phyloP scores from a whole-genome alignment of 1,140 invertebrate species.

The Caenorhabditis remanei region DNA sequence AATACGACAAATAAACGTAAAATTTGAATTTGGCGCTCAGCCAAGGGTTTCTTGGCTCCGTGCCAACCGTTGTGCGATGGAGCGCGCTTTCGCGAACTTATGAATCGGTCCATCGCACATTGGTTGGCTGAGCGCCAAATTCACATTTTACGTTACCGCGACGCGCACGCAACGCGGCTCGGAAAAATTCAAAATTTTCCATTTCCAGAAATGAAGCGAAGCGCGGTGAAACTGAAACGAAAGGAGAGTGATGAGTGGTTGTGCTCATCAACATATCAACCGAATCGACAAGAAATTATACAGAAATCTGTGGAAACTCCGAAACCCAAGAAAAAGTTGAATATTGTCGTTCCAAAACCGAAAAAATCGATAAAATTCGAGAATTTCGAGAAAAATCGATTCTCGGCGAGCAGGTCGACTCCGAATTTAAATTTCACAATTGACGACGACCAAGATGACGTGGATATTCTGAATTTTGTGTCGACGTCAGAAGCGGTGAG shows the following conservation, averaged over 20 bases:
- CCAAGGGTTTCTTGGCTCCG: too few species aligned
- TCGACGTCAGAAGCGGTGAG: background rate
- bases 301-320: background rate
- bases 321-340: slow-evolving; percentile 15
- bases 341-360: background rate
- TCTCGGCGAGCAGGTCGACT: background rate
- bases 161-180: too few species aligned
- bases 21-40: too few species aligned
- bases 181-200: too few species aligned
- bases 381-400: too few species aligned
- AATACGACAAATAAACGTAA: too few species aligned
- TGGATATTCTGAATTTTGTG: slow-evolving; percentile 22
- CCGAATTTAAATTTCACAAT: background rate
- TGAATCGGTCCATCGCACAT: too few species aligned
- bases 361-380: too few species aligned
- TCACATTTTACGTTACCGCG: too few species aligned
- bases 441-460: background rate
- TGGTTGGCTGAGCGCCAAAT: too few species aligned
- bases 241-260: slow-evolving; percentile 46
- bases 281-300: slow-evolving; percentile 23
- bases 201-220: background rate
- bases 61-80: too few species aligned
- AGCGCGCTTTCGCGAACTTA: too few species aligned
- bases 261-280: slow-evolving; percentile 34
- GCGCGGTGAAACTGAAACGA: background rate